Evolutionary conservation across 1,140 invertebrate genomes (phyloP).

Genomic region (Eriosoma lanigerum): DNA sequence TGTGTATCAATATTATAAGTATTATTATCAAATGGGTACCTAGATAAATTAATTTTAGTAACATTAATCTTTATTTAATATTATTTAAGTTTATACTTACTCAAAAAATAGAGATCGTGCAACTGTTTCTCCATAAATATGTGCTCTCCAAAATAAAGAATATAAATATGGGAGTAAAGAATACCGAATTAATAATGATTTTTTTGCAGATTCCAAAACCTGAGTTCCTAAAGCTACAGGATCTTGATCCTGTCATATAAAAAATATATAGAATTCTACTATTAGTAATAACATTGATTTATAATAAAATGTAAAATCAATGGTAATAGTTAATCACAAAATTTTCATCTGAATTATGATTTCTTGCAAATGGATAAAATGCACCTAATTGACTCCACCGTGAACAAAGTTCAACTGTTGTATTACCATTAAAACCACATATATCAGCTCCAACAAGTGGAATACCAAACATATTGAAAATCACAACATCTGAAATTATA

Average conservation of each 20-base stretch:
- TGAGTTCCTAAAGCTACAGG: constrained; percentile 70
- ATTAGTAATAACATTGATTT: too few species aligned
- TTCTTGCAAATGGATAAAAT: constrained; percentile 84
- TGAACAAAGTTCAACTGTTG: constrained; percentile 72
- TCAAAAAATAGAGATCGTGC: constrained; percentile 78
- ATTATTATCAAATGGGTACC: constrained; percentile 67
- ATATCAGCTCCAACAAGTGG: constrained; percentile 87
- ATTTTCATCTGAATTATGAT: constrained; percentile 76
- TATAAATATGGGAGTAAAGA: constrained; percentile 79
- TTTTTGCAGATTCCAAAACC: constrained; percentile 67
- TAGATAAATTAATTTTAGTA: constrained; percentile 57
- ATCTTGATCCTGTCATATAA: constrained; percentile 70
- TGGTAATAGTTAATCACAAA: constrained; percentile 62
- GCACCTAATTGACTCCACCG: constrained; percentile 83
- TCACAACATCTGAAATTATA: constrained; percentile 68
- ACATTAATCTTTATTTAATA: background rate
- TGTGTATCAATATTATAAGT: constrained; percentile 76
- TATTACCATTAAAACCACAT: constrained; percentile 81
- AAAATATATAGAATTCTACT: background rate
- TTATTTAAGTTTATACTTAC: constrained; percentile 58
- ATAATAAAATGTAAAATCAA: constrained; percentile 17
- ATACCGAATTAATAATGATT: constrained; percentile 71
- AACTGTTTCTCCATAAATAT: constrained; percentile 71
- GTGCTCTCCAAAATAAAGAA: constrained; percentile 75
- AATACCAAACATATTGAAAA: constrained; percentile 81